Conservation (phyloP, 2,113 vertebrate species). For the Odobenus rosmarus region DNA sequence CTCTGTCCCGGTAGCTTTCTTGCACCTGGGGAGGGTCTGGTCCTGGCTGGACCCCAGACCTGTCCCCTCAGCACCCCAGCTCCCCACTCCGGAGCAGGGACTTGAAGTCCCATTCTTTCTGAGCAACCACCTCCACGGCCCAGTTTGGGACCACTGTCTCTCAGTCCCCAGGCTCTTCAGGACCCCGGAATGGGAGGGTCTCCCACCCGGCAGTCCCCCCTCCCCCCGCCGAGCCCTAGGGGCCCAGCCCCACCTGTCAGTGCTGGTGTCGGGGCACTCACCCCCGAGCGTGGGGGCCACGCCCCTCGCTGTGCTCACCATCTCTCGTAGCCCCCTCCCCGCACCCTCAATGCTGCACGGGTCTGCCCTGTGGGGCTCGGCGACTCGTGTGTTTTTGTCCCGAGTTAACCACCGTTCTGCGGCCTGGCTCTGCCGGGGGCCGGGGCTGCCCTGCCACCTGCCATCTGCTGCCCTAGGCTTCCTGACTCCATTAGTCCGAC, state of each 20-base stretch:
- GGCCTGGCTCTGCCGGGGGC: neutral
- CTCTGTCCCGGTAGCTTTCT: neutral
- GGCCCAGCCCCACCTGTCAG: neutral
- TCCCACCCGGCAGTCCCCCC: neutral
- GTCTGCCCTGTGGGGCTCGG: neutral
- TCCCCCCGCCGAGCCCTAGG: neutral
- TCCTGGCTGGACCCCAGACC: slow-evolving; percentile 22
- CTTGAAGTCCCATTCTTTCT: neutral
- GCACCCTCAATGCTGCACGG: slow-evolving; percentile 19
- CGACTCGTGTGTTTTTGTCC: slow-evolving; percentile 54
- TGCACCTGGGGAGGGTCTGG: neutral
- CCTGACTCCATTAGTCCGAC: slow-evolving; percentile 76
- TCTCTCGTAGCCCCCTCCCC: neutral
- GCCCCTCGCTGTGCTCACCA: neutral
- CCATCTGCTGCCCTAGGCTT: slow-evolving; percentile 58
- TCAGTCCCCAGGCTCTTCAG: neutral
- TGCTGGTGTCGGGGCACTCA: slow-evolving; percentile 28
- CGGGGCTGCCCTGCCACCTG: neutral
- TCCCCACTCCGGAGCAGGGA: neutral
- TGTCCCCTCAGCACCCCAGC: neutral
- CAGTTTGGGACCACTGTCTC: neutral
- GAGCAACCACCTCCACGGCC: neutral
- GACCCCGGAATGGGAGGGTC: neutral
- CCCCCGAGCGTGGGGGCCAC: rapidly evolving
- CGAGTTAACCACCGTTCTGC: slow-evolving; percentile 14